A percentile compares a stretch with the other conserved stretches of the same genome.
Conservation (phyloP, 2,797 vertebrate genomes). For the Chelon labrosus region DNA sequence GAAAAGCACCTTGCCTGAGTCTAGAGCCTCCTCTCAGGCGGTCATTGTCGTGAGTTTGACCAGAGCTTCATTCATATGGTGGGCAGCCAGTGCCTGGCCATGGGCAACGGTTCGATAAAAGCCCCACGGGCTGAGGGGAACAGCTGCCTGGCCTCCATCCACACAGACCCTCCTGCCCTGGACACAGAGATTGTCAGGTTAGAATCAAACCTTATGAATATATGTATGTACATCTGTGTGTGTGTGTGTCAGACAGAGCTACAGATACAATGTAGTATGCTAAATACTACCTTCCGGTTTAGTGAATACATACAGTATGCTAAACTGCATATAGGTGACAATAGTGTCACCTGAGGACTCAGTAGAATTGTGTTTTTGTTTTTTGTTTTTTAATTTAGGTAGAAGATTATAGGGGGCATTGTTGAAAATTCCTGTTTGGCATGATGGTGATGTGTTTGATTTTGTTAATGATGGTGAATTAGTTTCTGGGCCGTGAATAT, state of each 20-base stretch:
- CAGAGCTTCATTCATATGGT: constrained; percentile 77
- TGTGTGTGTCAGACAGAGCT: too few species aligned
- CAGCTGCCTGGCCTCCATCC: constrained; percentile 76
- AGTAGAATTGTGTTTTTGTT: too few species aligned
- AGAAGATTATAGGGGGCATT: too few species aligned
- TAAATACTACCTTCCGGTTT: too few species aligned
- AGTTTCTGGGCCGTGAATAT: neutral
- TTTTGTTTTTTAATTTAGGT: too few species aligned
- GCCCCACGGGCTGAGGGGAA: constrained; percentile 76
- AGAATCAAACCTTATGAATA: constrained; percentile 1
- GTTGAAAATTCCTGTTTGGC: too few species aligned
- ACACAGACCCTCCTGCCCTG: constrained; percentile 59
- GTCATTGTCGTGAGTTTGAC: constrained; percentile 6
- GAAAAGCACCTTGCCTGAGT: neutral
- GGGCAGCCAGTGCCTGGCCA: constrained; percentile 75
- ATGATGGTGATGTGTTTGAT: too few species aligned
- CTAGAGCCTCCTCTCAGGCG: constrained; percentile 8
- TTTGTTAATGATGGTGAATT: neutral
- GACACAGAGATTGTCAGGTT: constrained; percentile 78
- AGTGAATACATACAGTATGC: too few species aligned
- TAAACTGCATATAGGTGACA: too few species aligned
- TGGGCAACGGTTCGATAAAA: constrained; percentile 89
- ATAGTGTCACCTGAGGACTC: too few species aligned
- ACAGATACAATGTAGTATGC: too few species aligned
- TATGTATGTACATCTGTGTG: neutral